These are phyloP conservation scores for Cinclus mexicanus DNA, from an alignment of 2,113 vertebrate species.

Conservation along the genomic window DNA sequence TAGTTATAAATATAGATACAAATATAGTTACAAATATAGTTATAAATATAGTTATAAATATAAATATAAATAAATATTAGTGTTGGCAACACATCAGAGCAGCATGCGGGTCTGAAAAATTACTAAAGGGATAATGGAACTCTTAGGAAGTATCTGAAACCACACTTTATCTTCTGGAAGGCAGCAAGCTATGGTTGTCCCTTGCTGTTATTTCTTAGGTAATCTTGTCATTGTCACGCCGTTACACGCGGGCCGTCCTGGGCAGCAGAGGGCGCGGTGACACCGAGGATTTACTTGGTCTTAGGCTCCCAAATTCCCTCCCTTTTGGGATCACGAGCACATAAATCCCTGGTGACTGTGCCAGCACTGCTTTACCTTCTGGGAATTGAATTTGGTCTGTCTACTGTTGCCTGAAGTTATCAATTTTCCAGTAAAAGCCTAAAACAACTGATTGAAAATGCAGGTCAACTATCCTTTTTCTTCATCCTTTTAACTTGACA, in stretches of 20 bases:
- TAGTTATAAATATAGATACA: no score
- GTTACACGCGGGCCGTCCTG: background rate
- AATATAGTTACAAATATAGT: no score
- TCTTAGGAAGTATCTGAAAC: background rate
- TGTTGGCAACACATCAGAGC: background rate
- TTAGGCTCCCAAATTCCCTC: background rate
- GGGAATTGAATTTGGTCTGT: background rate
- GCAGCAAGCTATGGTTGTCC: background rate
- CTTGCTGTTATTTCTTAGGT: background rate
- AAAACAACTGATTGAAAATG: background rate
- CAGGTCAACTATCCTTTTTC: background rate
- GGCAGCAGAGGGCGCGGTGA: constrained; percentile 62
- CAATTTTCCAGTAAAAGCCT: background rate
- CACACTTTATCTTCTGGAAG: background rate
- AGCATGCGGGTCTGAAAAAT: accelerated
- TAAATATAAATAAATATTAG: background rate
- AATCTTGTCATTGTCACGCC: accelerated
- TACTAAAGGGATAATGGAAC: background rate
- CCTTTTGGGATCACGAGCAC: background rate
- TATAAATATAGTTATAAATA: no score
- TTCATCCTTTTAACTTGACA: background rate
- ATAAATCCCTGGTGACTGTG: background rate
- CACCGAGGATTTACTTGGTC: background rate
- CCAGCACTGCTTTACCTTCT: background rate
- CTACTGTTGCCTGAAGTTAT: background rate